Base-by-base conservation (phyloP, 2,888 invertebrate species). In the Papilio gigon region DNA sequence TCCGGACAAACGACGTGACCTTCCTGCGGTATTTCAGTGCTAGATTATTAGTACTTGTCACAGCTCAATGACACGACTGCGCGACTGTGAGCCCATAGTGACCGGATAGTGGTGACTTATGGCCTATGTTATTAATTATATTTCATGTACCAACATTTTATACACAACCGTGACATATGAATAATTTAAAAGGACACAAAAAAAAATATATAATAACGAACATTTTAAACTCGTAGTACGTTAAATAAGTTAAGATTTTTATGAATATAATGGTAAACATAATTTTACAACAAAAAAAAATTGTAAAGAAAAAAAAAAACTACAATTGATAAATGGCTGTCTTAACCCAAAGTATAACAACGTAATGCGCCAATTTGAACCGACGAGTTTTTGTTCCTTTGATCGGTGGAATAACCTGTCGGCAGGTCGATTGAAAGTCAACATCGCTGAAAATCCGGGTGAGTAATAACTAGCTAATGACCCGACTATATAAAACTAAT, bases 341-440 rank as follows among this genome's bases (percentile, higher is more conserved):
- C 72, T 71, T 72, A 71, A 60, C 75, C 72, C 74, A 73, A 74
- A 73, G 76, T 71, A 53, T 30, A 53, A 53, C 53, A 30, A 53
- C 27, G 53, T 61, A 40, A 44, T 30, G 37, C 35, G 30, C 30
- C 30, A 40, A 59, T 68, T 40, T 47, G 59, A 64, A 35, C 20
- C 75, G 77, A 75, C 76, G 74, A 76, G 83, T 87, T 89, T 89
- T 90, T 89, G 87, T 87, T 83, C 81, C 81, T 75, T 75, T 73
- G 75, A 77, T 72, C 77, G 79, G 88, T 84, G 85, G 84, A 89
- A 88, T 86, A 89, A 89, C 89, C 89, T 84, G 80, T 79, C 82
- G 87, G 88, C 86, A 88, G 89, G 89, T 84, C 88, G 82, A 72
- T 79, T 80, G 83, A 89, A 90, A 88, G 90, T 89, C 90, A 86